Percentiles rank a stretch among this genome's conserved stretches.
Evolutionary conservation across 2,888 invertebrate species (phyloP).

Genomic region (Thecocarcelia acutangulata): DNA sequence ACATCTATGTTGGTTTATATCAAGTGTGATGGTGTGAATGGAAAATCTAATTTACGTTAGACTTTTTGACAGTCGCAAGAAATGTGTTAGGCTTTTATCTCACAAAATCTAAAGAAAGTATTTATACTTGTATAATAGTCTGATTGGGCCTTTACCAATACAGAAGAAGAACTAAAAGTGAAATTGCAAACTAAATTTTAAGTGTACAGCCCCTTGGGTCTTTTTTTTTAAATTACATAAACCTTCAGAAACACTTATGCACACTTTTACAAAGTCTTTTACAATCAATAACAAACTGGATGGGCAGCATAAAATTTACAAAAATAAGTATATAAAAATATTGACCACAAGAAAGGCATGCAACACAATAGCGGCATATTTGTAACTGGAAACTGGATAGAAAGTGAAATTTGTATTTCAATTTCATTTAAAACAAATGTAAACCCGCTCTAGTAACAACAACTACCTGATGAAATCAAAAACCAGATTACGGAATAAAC

Average conservation of each 20-base stretch:
- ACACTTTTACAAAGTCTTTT: constrained; percentile 3
- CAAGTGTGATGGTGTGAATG: no score
- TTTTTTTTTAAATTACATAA: constrained; percentile 60
- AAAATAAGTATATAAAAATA: constrained; percentile 32
- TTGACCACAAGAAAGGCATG: constrained; percentile 47
- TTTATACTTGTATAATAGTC: no score
- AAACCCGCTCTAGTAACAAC: constrained; percentile 31
- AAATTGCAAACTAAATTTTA: constrained; percentile 51
- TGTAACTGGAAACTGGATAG: constrained; percentile 71
- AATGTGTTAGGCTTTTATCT: no score
- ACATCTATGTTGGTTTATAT: no score
- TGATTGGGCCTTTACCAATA: background rate
- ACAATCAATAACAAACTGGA: background rate
- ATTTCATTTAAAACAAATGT: constrained; percentile 61
- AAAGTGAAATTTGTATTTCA: constrained; percentile 71
- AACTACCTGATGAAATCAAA: constrained; percentile 59
- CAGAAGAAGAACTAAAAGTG: constrained; percentile 1
- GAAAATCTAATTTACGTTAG: no score
- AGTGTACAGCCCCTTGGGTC: constrained; percentile 35
- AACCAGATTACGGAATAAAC: constrained; percentile 64
- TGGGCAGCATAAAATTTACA: constrained; percentile 7
- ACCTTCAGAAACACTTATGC: constrained; percentile 26
- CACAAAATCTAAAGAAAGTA: no score
- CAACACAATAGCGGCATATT: constrained; percentile 11
- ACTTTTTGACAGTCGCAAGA: no score